Evolutionary conservation across 2,113 vertebrate species (phyloP), one percentile per base, ranked within the genome.

Genomic region (Paratilapia polleni): DNA sequence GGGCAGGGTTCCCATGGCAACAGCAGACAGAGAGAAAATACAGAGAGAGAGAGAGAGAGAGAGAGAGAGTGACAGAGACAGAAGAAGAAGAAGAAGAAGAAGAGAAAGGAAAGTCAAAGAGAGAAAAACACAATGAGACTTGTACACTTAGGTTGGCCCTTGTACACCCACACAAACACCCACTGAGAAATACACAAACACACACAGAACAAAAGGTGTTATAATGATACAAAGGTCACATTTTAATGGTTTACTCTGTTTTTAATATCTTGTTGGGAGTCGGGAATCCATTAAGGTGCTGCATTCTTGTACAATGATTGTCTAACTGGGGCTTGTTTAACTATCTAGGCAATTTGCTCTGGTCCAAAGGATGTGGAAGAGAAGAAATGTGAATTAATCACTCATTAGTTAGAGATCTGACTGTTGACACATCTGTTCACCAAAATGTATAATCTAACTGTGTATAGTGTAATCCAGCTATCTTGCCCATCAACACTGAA

Each of bases 1-100:
- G 19, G 79, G 88, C 84, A 28, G 56, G 80, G 90, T 93, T 90
- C 84, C 94, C 87, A 89, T 91, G 77, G 88, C 90, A 92, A 94
- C 92, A 88, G 62, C 78, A 88, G 92, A 85, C 22, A 70, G 81
- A 60, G 70, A 52, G 76, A 77, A 7, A 52, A 73, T 68, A 49
- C 41, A 68, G 14, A 73, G 28, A 28, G 7, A 22, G 38, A 70
- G 17, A 77, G 20, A 63, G 31, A 78, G 75, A 79, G 43, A 36
- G 15, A 81, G 43, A 74, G 26, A 47, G 47, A 61, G 79, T 61
- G 34, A 82, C 36, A 41, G 47, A 75, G 19, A 5, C 57, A 20
- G n/a, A 52, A 56, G 78, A 66, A 56, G 14, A 47, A 6, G 14
- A 47, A 47, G 13, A 49, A 49, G 64, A 68, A 49, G 22, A 78